Evolutionary conservation across 2,797 vertebrate species (phyloP).

Genomic region (Bovichtus diacanthus): DNA sequence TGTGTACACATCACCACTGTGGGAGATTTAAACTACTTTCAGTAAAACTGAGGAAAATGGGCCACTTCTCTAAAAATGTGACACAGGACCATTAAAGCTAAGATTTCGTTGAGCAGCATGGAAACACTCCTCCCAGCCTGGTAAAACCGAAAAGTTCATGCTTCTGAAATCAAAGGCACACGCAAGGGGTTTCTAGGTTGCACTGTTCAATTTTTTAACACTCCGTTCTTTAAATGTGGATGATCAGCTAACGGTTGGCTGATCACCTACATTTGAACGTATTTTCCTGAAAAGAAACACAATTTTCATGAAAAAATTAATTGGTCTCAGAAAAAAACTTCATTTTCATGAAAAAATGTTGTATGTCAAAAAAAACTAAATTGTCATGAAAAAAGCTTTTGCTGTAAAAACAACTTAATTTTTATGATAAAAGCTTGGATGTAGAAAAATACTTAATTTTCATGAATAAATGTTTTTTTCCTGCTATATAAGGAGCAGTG

Average conservation of each 20-base stretch:
- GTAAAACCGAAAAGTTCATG: constrained; percentile 20
- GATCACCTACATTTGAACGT: no score
- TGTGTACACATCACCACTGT: constrained; percentile 21
- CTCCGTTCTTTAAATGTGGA: not conserved
- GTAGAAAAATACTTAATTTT: no score
- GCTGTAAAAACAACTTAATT: no score
- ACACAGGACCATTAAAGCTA: constrained; percentile 13
- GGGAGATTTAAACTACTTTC: constrained; percentile 24
- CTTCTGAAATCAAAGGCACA: constrained; percentile 15
- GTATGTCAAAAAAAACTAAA: no score
- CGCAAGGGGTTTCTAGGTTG: not conserved
- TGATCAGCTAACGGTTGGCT: not conserved
- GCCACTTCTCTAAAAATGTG: constrained; percentile 10
- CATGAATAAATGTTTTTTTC: no score
- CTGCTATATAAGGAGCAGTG: no score
- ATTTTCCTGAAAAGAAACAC: no score
- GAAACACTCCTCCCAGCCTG: constrained; percentile 16
- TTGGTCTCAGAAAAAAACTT: no score
- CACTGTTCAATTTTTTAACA: not conserved
- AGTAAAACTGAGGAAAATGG: constrained; percentile 7
- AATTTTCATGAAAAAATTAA: no score
- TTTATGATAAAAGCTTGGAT: no score
- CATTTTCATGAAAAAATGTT: no score
- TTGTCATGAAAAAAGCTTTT: no score
- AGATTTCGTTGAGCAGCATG: constrained; percentile 32